phyloP scores from a whole-genome alignment of 2,113 vertebrate species.

The Microcebus jonahi region DNA sequence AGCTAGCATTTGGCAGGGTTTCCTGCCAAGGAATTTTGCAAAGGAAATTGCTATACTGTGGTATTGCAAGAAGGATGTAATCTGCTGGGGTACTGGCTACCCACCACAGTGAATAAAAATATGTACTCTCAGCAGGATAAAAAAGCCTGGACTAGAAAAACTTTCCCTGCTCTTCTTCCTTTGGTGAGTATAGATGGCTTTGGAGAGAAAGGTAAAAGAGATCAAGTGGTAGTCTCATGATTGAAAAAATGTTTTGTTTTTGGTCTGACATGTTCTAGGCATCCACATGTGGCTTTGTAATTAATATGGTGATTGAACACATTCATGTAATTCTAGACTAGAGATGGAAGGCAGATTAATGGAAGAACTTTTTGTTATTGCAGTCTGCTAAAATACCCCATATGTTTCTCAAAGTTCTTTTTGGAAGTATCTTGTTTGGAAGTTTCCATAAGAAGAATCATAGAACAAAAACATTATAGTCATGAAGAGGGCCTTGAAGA shows the following conservation, averaged over 20 bases:
- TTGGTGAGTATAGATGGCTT: not conserved
- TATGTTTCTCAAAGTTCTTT: not conserved
- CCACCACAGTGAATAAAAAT: not conserved
- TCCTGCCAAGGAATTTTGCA: constrained; percentile 56
- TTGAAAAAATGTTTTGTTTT: not conserved
- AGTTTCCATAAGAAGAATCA: not conserved
- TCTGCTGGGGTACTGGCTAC: not conserved
- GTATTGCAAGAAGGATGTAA: not conserved
- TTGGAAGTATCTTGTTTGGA: not conserved
- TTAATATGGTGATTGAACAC: not conserved
- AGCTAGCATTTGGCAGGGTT: constrained; percentile 51
- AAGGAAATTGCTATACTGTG: not conserved
- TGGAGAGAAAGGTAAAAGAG: not conserved
- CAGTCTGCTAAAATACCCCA: not conserved
- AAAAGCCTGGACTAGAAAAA: not conserved
- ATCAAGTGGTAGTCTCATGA: not conserved
- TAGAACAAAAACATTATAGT: not conserved
- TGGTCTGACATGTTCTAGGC: not conserved
- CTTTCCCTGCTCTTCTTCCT: not conserved
- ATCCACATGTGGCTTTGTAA: not conserved
- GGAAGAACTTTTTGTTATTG: not conserved
- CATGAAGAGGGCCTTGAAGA: not conserved
- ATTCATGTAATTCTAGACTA: not conserved
- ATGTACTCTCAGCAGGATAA: not conserved
- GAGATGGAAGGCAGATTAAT: not conserved